Evolutionary conservation across 2,888 invertebrate species (phyloP).

Genomic region (Bruchidius siliquastri): DNA sequence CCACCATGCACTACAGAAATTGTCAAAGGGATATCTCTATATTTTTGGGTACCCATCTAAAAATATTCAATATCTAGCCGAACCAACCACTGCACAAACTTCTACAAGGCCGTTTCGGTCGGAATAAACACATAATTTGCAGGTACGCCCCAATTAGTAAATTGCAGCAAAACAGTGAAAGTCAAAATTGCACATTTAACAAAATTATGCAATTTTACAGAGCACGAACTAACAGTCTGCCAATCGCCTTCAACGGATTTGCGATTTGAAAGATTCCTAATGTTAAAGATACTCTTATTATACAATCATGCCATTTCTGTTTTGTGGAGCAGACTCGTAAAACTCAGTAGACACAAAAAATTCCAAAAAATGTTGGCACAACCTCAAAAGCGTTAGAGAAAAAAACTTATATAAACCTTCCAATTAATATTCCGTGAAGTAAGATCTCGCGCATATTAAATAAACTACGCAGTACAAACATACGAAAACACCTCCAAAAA

Average conservation of each 20-base stretch:
- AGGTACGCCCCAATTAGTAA: background rate
- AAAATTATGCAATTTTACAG: conserved; percentile 8
- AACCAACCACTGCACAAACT: background rate
- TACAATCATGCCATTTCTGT: no score
- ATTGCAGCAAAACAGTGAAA: conserved; percentile 4
- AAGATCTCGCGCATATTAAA: background rate
- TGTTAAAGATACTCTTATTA: no score
- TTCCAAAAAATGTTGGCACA: background rate
- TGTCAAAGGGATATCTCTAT: no score
- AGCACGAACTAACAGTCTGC: background rate
- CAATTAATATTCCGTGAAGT: background rate
- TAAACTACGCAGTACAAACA: background rate
- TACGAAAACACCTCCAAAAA: background rate
- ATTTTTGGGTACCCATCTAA: no score
- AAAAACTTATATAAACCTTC: background rate
- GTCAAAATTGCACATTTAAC: conserved; percentile 9
- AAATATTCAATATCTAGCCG: no score
- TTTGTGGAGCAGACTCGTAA: no score
- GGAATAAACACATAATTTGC: background rate
- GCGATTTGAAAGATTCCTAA: no score
- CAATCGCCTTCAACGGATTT: no score
- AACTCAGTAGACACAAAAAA: background rate
- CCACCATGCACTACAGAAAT: no score
- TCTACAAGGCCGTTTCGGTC: background rate
- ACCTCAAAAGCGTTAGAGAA: background rate